phyloP scores from a whole-genome alignment of 2,888 invertebrate genomes.

The Limnephilus marmoratus region DNA sequence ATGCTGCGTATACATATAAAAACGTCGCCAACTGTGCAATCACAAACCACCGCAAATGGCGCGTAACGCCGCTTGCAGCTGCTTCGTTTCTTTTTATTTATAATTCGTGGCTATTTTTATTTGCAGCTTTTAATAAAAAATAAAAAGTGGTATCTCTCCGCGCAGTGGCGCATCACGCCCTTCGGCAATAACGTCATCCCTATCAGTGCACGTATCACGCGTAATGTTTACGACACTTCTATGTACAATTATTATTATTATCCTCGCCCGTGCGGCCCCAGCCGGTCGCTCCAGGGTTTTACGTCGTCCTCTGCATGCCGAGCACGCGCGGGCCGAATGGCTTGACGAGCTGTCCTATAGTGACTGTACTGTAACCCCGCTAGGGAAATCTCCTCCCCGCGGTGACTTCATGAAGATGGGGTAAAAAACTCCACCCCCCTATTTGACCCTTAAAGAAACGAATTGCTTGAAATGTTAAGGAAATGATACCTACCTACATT shows the following conservation, averaged over 20 bases:
- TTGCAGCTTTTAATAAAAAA: neutral
- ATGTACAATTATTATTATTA: conserved; percentile 59
- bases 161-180: neutral
- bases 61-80: too few relatives aligned
- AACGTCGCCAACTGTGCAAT: too few relatives aligned
- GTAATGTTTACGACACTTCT: conserved; percentile 56
- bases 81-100: too few relatives aligned
- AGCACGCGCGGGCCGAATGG: conserved; percentile 65
- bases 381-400: conserved; percentile 64
- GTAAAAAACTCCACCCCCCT: conserved; percentile 55
- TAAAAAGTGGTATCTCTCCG: neutral
- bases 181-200: neutral
- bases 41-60: too few relatives aligned
- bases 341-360: conserved; percentile 62
- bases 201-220: conserved; percentile 48
- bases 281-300: conserved; percentile 56
- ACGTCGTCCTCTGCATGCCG: conserved; percentile 56
- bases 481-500: neutral
- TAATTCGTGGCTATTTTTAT: neutral
- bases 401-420: conserved; percentile 60
- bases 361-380: conserved; percentile 55
- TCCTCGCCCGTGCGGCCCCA: conserved; percentile 35
- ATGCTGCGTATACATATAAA: too few relatives aligned
- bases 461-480: neutral
- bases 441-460: conserved; percentile 27